phyloP scores from a whole-genome alignment of 2,113 vertebrate species.

The Meriones unguiculatus region DNA sequence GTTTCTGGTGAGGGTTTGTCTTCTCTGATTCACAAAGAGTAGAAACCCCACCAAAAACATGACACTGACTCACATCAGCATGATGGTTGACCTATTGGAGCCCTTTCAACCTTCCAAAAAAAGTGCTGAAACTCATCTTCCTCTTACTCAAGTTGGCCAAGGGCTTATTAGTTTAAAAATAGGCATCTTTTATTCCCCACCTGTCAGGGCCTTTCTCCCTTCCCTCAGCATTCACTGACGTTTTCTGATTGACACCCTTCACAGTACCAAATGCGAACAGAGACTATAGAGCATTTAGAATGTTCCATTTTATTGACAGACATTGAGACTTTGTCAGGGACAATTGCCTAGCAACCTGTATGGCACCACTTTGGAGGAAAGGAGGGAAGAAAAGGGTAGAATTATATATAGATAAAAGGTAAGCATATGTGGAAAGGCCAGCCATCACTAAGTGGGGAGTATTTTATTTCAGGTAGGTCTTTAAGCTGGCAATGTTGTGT shows the following conservation, averaged over 20 bases:
- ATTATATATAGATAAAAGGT: conserved; percentile 54
- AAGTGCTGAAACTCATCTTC: conserved; percentile 16
- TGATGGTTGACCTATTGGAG: conserved; percentile 37
- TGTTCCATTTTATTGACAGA: conserved; percentile 36
- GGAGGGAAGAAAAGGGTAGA: conserved; percentile 44
- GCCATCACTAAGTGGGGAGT: not conserved
- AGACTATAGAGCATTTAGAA: not conserved
- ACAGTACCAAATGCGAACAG: conserved; percentile 33
- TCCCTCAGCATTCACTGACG: conserved; percentile 30
- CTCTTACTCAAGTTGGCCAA: conserved; percentile 20
- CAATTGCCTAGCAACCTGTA: conserved; percentile 63
- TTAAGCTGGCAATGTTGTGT: conserved; percentile 24
- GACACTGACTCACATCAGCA: not conserved
- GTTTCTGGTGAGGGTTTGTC: conserved; percentile 65
- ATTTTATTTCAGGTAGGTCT: not conserved
- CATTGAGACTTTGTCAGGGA: conserved; percentile 49
- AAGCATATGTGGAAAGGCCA: not conserved
- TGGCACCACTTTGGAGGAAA: conserved; percentile 59
- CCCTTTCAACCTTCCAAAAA: conserved; percentile 6
- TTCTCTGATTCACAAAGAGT: conserved; percentile 65
- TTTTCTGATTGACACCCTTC: not conserved
- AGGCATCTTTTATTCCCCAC: conserved; percentile 48
- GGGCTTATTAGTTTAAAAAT: conserved; percentile 65
- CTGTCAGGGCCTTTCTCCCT: conserved; percentile 69
- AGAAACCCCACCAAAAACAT: conserved; percentile 7